Conservation (phyloP, 2,113 vertebrate species). For the Ascaphus truei region DNA sequence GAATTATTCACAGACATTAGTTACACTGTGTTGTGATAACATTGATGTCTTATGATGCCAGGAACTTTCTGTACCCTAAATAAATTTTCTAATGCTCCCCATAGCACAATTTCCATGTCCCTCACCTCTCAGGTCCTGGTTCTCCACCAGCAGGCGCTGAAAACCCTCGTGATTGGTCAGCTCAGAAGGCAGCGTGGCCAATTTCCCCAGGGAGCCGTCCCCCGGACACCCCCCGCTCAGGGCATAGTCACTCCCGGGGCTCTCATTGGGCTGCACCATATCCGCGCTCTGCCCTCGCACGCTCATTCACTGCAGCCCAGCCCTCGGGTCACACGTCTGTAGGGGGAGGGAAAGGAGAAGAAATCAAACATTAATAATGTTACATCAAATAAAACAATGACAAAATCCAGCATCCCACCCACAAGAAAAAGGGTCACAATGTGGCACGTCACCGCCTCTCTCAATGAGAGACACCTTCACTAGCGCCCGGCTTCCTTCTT, state of each 20-base stretch:
- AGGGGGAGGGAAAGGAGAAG: neutral
- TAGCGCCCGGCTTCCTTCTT: no score
- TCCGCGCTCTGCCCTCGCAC: slow-evolving; percentile 11
- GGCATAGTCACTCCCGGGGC: slow-evolving; percentile 54
- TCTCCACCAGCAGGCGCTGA: slow-evolving; percentile 64
- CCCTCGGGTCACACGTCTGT: neutral
- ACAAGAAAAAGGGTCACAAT: no score
- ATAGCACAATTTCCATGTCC: neutral
- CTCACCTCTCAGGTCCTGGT: slow-evolving; percentile 73
- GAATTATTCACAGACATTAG: neutral
- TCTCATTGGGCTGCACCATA: slow-evolving; percentile 74
- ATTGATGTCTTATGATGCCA: no score
- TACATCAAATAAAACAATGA: no score
- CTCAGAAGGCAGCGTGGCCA: slow-evolving; percentile 59
- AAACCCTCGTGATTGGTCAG: slow-evolving; percentile 67
- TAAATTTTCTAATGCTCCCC: neutral
- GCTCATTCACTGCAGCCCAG: slow-evolving; percentile 22
- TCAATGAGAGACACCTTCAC: no score
- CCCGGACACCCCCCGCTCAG: slow-evolving; percentile 48
- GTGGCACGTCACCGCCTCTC: no score
- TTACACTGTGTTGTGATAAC: neutral
- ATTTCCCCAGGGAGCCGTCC: slow-evolving; percentile 43
- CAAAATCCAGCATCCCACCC: no score
- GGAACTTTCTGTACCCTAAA: neutral
- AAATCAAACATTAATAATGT: no score